Percentiles rank a stretch among this genome's conserved stretches.
phyloP scores from a whole-genome alignment of 1,140 invertebrate species.

The Drosophila watanabei region DNA sequence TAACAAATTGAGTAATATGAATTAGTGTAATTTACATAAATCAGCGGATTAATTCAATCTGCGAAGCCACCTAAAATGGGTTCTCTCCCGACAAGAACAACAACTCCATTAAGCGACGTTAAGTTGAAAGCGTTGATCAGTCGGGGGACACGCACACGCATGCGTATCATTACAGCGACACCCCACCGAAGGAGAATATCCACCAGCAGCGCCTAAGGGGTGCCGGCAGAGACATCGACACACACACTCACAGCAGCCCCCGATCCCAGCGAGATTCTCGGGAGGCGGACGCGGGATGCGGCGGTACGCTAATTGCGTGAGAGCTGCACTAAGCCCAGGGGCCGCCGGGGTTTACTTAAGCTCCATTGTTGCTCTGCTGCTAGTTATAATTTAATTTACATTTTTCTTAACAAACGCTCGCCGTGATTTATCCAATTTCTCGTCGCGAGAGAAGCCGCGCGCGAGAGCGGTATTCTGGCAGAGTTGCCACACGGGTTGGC shows the following conservation, averaged over 20 bases:
- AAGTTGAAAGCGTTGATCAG: conserved; percentile 68
- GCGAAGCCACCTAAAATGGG: conserved; percentile 59
- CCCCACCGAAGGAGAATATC: conserved; percentile 12
- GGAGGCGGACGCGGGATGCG: conserved; percentile 27
- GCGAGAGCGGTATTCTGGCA: conserved; percentile 26
- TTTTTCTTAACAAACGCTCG: conserved; percentile 63
- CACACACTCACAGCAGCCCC: conserved; percentile 6
- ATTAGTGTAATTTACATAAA: conserved; percentile 84
- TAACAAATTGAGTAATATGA: conserved; percentile 80
- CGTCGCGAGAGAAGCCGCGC: conserved; percentile 13
- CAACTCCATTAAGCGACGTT: conserved; percentile 78
- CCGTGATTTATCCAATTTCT: conserved; percentile 46
- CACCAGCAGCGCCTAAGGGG: conserved; percentile 12
- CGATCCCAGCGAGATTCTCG: conserved; percentile 29
- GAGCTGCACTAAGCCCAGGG: conserved; percentile 53
- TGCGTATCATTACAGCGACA: conserved; percentile 59
- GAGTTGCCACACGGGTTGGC: conserved; percentile 48
- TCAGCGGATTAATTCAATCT: conserved; percentile 80
- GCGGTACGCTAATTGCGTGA: conserved; percentile 51
- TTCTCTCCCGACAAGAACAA: conserved; percentile 52
- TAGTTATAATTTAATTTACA: conserved; percentile 83
- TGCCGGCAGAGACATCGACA: neutral
- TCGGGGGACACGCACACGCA: conserved; percentile 8
- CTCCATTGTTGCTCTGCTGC: conserved; percentile 65
- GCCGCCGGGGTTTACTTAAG: conserved; percentile 60